Conservation (phyloP, 2,888 invertebrate genomes). For the Drosophila algonquin region DNA sequence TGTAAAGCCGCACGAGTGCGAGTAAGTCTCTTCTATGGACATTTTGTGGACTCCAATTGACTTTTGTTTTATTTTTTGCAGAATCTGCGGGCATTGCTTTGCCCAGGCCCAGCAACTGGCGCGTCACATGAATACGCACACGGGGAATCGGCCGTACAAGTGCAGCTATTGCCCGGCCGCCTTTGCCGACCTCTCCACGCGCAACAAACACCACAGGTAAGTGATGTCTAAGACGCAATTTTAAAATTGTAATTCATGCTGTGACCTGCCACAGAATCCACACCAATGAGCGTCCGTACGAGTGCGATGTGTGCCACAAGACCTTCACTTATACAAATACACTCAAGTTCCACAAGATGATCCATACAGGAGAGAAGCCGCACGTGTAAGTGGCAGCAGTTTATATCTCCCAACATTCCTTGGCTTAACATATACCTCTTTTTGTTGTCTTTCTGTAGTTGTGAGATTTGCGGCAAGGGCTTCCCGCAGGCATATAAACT, state of each 20-base stretch:
- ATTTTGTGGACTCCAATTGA: too few relatives aligned
- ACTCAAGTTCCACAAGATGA: constrained; percentile 82
- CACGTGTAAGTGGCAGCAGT: constrained; percentile 74
- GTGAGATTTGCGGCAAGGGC: constrained; percentile 81
- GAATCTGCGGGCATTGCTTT: constrained; percentile 83
- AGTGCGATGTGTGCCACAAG: constrained; percentile 82
- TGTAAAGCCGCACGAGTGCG: constrained; percentile 83
- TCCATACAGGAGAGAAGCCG: constrained; percentile 82
- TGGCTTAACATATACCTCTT: not conserved
- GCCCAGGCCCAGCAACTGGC: constrained; percentile 83
- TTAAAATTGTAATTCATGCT: not conserved
- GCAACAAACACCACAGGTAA: constrained; percentile 84
- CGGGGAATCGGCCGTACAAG: constrained; percentile 83
- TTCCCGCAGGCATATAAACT: constrained; percentile 80
- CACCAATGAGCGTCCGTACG: constrained; percentile 82
- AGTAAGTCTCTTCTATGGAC: constrained; percentile 64
- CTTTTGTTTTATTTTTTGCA: constrained; percentile 28
- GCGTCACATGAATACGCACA: constrained; percentile 84
- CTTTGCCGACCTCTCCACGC: constrained; percentile 83
- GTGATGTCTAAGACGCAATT: not conserved
- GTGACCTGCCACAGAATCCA: constrained; percentile 72
- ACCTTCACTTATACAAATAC: constrained; percentile 83
- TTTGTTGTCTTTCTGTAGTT: constrained; percentile 47
- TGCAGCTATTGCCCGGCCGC: constrained; percentile 83
- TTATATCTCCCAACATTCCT: not conserved